These are phyloP conservation scores for Anisognathus igniventris DNA, from an alignment of 2,797 vertebrate species.

Conservation along the genomic window DNA sequence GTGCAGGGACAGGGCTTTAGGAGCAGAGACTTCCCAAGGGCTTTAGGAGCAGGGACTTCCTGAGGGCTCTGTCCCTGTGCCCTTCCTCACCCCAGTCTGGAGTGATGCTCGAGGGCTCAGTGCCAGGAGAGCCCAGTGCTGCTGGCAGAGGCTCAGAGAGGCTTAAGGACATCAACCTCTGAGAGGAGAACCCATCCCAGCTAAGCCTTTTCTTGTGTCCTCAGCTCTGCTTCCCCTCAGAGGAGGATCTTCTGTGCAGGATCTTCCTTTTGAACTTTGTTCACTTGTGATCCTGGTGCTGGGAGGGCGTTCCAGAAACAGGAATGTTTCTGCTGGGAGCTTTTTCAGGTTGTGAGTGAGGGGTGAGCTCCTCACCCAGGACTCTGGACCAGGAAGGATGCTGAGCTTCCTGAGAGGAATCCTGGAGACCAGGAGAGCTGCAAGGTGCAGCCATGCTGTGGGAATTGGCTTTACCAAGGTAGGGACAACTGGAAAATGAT, in stretches of 20 bases:
- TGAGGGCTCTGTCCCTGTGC: not conserved
- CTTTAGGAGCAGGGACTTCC: not conserved
- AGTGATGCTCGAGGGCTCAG: rapidly evolving
- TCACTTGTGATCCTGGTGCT: not conserved
- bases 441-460: rapidly evolving
- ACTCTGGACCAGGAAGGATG: not conserved
- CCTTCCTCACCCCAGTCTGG: rapidly evolving
- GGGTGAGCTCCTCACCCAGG: not conserved
- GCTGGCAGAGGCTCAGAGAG: not conserved
- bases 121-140: rapidly evolving
- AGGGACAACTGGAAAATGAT: not conserved
- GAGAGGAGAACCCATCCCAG: not conserved
- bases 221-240: not conserved
- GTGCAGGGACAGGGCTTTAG: not conserved
- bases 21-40: not conserved
- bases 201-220: not conserved
- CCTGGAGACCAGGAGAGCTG: not conserved
- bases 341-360: not conserved
- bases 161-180: not conserved
- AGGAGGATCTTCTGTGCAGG: not conserved
- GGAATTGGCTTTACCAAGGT: rapidly evolving
- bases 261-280: not conserved
- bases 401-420: not conserved
- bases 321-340: not conserved
- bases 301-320: not conserved